A percentile compares a stretch with the other conserved stretches of the same genome.
These are phyloP conservation scores for Peromyscus leucopus DNA, from an alignment of 2,113 vertebrate species.

Conservation along the genomic window DNA sequence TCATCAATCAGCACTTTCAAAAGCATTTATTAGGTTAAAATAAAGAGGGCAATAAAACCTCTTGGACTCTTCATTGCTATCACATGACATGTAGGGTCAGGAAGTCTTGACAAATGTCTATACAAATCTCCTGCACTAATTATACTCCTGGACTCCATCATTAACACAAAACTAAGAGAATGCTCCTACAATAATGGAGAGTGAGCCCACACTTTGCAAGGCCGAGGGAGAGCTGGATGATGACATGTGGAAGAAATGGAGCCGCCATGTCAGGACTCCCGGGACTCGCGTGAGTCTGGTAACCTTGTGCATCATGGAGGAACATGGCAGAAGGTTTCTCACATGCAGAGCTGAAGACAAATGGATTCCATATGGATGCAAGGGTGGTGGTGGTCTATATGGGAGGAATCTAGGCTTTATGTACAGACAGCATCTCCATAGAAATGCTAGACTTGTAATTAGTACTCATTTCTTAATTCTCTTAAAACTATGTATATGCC, in stretches of 20 bases:
- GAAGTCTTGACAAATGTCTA: conserved; percentile 23
- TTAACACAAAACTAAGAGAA: conserved; percentile 19
- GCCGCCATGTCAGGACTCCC: neutral
- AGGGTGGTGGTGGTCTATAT: neutral
- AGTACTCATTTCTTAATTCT: neutral
- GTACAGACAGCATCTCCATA: neutral
- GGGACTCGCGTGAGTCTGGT: neutral
- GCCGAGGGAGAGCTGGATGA: neutral
- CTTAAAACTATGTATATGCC: neutral
- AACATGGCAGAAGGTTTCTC: neutral
- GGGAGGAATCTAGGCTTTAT: neutral
- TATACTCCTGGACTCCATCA: neutral
- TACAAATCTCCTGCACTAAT: neutral
- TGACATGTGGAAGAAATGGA: neutral
- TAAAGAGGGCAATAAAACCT: neutral
- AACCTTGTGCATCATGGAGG: neutral
- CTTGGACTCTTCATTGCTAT: neutral
- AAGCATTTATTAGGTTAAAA: conserved; percentile 20
- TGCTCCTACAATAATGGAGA: neutral
- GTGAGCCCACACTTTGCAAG: neutral
- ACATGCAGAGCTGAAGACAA: neutral
- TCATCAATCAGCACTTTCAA: neutral
- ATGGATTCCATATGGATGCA: neutral
- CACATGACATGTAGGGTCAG: neutral
- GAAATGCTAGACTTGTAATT: neutral